These are phyloP conservation scores for Nerophis lumbriciformis DNA, from an alignment of 2,113 vertebrate genomes.

Conservation along the genomic window DNA sequence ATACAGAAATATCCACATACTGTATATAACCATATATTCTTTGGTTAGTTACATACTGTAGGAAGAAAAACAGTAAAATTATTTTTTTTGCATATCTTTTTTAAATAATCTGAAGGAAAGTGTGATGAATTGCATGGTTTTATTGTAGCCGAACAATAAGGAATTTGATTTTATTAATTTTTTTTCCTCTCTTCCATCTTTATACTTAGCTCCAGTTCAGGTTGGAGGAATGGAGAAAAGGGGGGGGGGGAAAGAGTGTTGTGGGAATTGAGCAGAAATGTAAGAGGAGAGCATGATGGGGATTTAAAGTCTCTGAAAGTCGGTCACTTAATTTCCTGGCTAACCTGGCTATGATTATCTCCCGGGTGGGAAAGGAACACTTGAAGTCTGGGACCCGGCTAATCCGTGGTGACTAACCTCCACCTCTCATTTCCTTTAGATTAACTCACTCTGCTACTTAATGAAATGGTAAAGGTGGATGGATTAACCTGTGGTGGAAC, in stretches of 20 bases:
- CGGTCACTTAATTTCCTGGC: constrained; percentile 68
- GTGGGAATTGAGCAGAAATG: constrained; percentile 47
- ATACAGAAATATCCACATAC: background rate
- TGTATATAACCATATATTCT: background rate
- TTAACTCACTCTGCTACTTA: constrained; percentile 61
- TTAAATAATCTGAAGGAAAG: no score
- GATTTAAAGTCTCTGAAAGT: constrained; percentile 58
- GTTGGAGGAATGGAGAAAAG: constrained; percentile 18
- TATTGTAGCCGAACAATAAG: no score
- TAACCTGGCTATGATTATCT: constrained; percentile 68
- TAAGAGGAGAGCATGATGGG: constrained; percentile 47
- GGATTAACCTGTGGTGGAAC: constrained; percentile 24
- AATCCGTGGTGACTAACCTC: constrained; percentile 67
- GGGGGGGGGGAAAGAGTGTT: constrained; percentile 19
- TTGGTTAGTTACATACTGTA: background rate
- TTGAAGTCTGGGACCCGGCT: constrained; percentile 67
- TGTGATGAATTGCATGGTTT: background rate
- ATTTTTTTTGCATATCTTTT: no score
- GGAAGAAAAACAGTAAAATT: background rate
- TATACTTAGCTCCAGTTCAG: constrained; percentile 24
- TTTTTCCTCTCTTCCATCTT: constrained; percentile 23
- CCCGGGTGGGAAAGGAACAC: constrained; percentile 58
- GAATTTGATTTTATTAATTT: no score
- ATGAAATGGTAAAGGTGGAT: constrained; percentile 47
- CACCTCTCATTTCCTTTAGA: constrained; percentile 67